A percentile compares a stretch with the other conserved stretches of the same genome.
Evolutionary conservation across 2,797 vertebrate genomes (phyloP).

Genomic region (Leucoraja ocellata): DNA sequence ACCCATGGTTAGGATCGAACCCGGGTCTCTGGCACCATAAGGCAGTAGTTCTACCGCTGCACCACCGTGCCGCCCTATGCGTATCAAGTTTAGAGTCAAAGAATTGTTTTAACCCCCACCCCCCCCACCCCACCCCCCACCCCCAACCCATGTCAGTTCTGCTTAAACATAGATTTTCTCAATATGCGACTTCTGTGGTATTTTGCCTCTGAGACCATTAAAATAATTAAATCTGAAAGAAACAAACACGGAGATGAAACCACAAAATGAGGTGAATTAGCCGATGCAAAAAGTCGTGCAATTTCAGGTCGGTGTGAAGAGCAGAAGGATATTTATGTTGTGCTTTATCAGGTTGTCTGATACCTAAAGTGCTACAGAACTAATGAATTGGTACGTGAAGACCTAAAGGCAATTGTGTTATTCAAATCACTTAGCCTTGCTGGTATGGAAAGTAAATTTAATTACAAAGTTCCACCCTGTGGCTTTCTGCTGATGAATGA

Average conservation of each 20-base stretch:
- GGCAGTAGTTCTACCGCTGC: no score
- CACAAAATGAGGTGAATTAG: background rate
- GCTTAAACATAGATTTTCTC: no score
- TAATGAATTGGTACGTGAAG: background rate
- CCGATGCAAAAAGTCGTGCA: background rate
- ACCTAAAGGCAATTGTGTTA: background rate
- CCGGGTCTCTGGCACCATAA: no score
- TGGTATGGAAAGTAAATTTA: background rate
- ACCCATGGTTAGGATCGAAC: no score
- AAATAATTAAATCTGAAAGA: background rate
- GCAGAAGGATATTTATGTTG: background rate
- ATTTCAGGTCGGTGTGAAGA: background rate
- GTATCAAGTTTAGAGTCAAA: no score
- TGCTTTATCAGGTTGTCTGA: background rate
- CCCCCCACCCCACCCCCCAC: no score
- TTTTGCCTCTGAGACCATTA: no score
- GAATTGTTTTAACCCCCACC: no score
- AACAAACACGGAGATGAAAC: background rate
- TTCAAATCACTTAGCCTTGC: background rate
- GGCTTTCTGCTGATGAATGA: slow-evolving; percentile 8
- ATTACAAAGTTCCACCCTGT: background rate
- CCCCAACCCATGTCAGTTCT: no score
- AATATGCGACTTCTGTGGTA: no score
- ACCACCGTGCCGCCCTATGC: no score
- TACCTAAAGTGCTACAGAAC: background rate